Base-by-base conservation (phyloP, 2,888 invertebrate genomes). In the Lysandra bellargus region DNA sequence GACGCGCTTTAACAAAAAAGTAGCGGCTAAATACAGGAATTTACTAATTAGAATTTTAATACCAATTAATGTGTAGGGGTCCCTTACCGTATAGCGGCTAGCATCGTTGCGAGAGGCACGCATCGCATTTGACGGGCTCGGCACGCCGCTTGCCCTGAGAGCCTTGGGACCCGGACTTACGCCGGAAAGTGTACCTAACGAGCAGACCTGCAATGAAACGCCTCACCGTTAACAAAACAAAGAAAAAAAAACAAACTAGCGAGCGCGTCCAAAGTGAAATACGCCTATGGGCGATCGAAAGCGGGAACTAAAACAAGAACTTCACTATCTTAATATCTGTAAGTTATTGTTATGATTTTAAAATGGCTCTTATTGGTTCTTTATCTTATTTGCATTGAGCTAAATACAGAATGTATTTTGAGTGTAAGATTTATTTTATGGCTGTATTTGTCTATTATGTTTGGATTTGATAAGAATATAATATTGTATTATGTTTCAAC, bases 141-240 rank as follows among this genome's bases (percentile, higher is more conserved):
- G 91, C 89, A 87, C 92, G 92, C 88, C 92, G 91, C 91, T 91
- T 93, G 91, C 90, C 90, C 91, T 92, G 93, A 90, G 94, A 91
- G 91, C 90, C 92, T 88, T 94, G 94, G 89, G 94, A 92, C 89
- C 92, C 93, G 91, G 95, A 94, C 92, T 95, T 95, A 95, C 95
- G 95, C 90, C 95, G 95, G 92, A 95, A 95, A 92, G 95, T 95
- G 94, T 95, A 95, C 95, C 95, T 95, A 95, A 95, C 95, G 93
- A 95, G 95, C 88, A 95, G 95, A 95, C 95, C 95, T 95, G 95
- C 91, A 95, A 95, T 94, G 92, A 94, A 95, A 95, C 89, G 94
- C 92, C 91, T 91, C 88, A 94, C 93, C 93, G 94, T 94, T 94
- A 94, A 92, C 91, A 93, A 92, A 93, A 93, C 86, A 91, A 91